A percentile compares a stretch with the other conserved stretches of the same genome.
phyloP scores from a whole-genome alignment of 2,888 invertebrate genomes.

The Diarsia mendica region DNA sequence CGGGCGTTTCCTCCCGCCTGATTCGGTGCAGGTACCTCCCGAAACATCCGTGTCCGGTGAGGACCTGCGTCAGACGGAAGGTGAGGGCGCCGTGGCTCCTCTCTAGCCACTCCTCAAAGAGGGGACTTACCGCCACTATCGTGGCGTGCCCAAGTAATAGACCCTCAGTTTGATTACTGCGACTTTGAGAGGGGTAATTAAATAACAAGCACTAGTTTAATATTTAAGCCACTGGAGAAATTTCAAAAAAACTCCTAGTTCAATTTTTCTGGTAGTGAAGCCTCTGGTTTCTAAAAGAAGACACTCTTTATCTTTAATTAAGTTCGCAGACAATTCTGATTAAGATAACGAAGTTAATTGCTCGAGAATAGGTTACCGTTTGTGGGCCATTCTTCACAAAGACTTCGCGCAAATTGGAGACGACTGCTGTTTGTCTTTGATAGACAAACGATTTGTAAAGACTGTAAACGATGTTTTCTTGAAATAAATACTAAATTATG shows the following conservation, averaged over 20 bases:
- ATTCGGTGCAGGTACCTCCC: too few species aligned
- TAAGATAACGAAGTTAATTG: conserved; percentile 33
- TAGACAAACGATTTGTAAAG: conserved; percentile 13
- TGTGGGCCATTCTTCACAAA: conserved; percentile 12
- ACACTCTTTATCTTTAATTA: conserved; percentile 32
- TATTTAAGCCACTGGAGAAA: too few species aligned
- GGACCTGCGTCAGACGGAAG: too few species aligned
- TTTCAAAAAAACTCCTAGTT: not conserved
- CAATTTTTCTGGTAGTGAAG: not conserved
- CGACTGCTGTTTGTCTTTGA: conserved; percentile 4
- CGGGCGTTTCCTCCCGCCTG: too few species aligned
- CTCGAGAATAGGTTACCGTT: not conserved
- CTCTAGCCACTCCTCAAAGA: too few species aligned
- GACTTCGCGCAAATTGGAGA: conserved; percentile 19
- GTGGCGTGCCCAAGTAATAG: too few species aligned
- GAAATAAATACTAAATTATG: not conserved
- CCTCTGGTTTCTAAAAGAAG: not conserved
- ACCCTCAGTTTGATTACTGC: too few species aligned
- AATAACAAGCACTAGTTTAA: too few species aligned
- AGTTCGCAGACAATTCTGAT: conserved; percentile 8
- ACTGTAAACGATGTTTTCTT: not conserved
- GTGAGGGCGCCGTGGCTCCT: too few species aligned
- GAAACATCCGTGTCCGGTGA: too few species aligned
- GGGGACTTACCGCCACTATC: too few species aligned
- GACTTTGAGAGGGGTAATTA: too few species aligned